Evolutionary conservation across 2,113 vertebrate species (phyloP).

Genomic region (Sisor rabdophorus): DNA sequence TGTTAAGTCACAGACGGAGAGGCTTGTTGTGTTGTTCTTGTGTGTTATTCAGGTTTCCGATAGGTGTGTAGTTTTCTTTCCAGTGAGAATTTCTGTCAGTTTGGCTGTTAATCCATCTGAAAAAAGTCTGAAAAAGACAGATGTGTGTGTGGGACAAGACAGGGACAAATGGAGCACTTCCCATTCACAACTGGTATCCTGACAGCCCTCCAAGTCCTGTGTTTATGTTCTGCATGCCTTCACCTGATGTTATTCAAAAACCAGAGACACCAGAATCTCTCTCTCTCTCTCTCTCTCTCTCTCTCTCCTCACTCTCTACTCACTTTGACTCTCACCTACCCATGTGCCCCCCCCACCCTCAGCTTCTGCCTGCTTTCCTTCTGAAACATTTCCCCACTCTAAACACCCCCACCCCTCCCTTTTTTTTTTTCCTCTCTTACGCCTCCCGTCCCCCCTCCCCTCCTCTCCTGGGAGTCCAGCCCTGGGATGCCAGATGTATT

Average conservation of each 20-base stretch:
- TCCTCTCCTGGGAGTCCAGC: slow-evolving; percentile 84
- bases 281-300: slow-evolving; percentile 54
- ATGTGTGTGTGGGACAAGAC: slow-evolving; percentile 31
- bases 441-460: slow-evolving; percentile 64
- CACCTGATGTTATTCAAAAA: slow-evolving; percentile 74
- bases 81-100: not conserved
- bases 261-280: slow-evolving; percentile 71
- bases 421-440: slow-evolving; percentile 25
- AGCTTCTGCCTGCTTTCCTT: slow-evolving; percentile 35
- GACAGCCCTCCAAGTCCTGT: slow-evolving; percentile 67
- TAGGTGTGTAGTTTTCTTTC: not conserved
- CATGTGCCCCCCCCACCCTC: slow-evolving; percentile 25
- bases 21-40: not conserved
- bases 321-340: slow-evolving; percentile 33
- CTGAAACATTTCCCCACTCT: slow-evolving; percentile 41
- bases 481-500: slow-evolving; percentile 99
- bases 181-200: slow-evolving; percentile 70
- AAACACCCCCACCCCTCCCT: slow-evolving; percentile 42
- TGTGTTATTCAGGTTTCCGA: not conserved
- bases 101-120: not conserved
- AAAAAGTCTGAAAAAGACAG: slow-evolving; percentile 24
- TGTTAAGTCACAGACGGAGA: not conserved
- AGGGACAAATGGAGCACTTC: slow-evolving; percentile 48
- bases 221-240: slow-evolving; percentile 76
- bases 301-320: slow-evolving; percentile 52